Evolutionary conservation across 2,797 vertebrate species (phyloP), one percentile per base, ranked within the genome.

Genomic region (Myripristis murdjan): DNA sequence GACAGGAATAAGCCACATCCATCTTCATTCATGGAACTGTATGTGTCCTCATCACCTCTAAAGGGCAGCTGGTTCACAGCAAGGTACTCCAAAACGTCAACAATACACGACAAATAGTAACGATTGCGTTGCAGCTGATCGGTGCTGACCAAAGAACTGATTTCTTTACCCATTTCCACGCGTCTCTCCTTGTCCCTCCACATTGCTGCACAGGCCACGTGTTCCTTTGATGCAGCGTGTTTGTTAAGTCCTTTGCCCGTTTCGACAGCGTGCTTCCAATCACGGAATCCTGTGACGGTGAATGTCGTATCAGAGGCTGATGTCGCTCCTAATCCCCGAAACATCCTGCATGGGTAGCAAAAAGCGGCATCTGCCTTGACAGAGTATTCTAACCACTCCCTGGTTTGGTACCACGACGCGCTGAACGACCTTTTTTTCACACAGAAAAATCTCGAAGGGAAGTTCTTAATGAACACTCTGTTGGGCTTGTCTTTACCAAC

Each of bases 191-290:
- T 18, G 18, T 66, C 43, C 14, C 35, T 62, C n/a, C 55, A 54
- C 4, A 31, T 10, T 0, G 15, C 18, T 8, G 41, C 28, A 16
- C 63, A 69, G 18, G n/a, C 26, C 7, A 57, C n/a, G 18, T 73
- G 61, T n/a, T 73, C 70, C 33, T 65, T 73, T 20, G 51, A 55
- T 1, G 20, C n/a, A 12, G 61, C 51, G 64, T 64, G 52, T 22
- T 49, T 49, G 5, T 22, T 2, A 8, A 22, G 20, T 3, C 47
- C 47, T 22, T 49, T 73, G 12, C 64, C 31, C n/a, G 59, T 11
- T 31, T 64, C 70, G 12, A 37, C 15, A n/a, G 51, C 70, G 49
- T 65, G 70, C 26, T 57, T 65, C 35, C 61, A 73, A 54, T 64
- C 20, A 35, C 12, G 24, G 9, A 23, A 73, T n/a, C 62, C 62